Conservation (phyloP, 2,888 invertebrate species). For the Chymomyza caudatula region DNA sequence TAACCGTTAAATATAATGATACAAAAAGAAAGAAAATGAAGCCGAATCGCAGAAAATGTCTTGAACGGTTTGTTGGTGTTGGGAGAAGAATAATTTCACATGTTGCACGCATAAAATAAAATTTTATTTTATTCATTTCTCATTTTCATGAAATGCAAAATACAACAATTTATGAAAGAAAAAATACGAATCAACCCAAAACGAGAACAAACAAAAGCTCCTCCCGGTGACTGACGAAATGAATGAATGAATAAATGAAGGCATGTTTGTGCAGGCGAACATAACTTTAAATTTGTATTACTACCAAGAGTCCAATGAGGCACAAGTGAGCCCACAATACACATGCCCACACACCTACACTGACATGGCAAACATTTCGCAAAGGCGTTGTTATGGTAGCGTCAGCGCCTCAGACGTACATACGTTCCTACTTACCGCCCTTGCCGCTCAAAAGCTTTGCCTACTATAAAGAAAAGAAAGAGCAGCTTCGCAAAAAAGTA, state of each 20-base stretch:
- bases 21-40: constrained; percentile 33
- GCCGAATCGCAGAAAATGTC: background rate
- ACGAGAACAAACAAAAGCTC: constrained; percentile 20
- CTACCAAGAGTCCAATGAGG: constrained; percentile 68
- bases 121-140: constrained; percentile 76
- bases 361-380: constrained; percentile 11
- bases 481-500: constrained; percentile 1
- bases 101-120: constrained; percentile 75
- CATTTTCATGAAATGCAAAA: constrained; percentile 65
- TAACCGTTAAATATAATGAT: constrained; percentile 58
- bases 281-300: constrained; percentile 74
- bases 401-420: background rate
- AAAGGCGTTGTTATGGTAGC: constrained; percentile 51
- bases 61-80: background rate
- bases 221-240: constrained; percentile 52
- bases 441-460: background rate
- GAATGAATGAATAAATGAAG: constrained; percentile 40
- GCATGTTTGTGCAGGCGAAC: constrained; percentile 36
- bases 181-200: constrained; percentile 17
- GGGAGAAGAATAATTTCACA: constrained; percentile 67
- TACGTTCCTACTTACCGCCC: no score
- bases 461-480: constrained; percentile 7
- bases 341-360: constrained; percentile 11
- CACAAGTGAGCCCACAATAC: constrained; percentile 11
- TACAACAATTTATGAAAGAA: constrained; percentile 51